Conservation (phyloP, 2,888 invertebrate genomes). For the Temnothorax ravouxi region DNA sequence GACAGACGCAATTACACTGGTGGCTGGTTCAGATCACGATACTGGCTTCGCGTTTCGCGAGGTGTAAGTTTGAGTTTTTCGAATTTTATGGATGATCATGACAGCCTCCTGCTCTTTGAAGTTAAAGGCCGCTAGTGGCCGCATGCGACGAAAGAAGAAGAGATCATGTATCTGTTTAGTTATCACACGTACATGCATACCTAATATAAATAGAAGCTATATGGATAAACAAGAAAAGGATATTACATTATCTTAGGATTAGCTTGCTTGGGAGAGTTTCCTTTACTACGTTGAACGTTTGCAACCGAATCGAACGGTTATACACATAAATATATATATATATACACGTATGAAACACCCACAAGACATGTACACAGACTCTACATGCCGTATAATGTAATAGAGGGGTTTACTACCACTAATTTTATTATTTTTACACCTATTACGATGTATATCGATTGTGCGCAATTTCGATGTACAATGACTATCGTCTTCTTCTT, state of each 20-base stretch:
- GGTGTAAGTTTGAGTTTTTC: conserved; percentile 10
- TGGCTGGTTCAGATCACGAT: neutral
- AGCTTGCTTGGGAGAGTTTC: conserved; percentile 85
- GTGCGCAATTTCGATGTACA: conserved; percentile 81
- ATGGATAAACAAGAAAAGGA: conserved; percentile 80
- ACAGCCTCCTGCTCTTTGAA: conserved; percentile 84
- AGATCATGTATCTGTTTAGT: conserved; percentile 85
- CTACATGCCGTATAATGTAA: conserved; percentile 75
- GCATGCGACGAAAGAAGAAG: conserved; percentile 63
- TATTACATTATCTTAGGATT: conserved; percentile 86
- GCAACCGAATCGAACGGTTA: conserved; percentile 67
- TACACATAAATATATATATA: conserved; percentile 22
- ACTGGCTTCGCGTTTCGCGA: neutral
- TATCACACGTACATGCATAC: conserved; percentile 85
- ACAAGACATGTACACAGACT: conserved; percentile 57
- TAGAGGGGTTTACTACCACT: conserved; percentile 81
- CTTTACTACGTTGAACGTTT: conserved; percentile 80
- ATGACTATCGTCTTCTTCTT: conserved; percentile 79
- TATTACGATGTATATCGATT: conserved; percentile 79
- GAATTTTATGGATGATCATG: conserved; percentile 11
- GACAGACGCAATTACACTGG: neutral
- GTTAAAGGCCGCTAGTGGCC: conserved; percentile 72
- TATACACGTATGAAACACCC: conserved; percentile 36
- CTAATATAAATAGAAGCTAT: conserved; percentile 85
- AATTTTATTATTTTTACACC: conserved; percentile 85